Percentiles rank a stretch among this genome's conserved stretches.
Conservation (phyloP, 2,113 vertebrate species). For the Poecile atricapillus region DNA sequence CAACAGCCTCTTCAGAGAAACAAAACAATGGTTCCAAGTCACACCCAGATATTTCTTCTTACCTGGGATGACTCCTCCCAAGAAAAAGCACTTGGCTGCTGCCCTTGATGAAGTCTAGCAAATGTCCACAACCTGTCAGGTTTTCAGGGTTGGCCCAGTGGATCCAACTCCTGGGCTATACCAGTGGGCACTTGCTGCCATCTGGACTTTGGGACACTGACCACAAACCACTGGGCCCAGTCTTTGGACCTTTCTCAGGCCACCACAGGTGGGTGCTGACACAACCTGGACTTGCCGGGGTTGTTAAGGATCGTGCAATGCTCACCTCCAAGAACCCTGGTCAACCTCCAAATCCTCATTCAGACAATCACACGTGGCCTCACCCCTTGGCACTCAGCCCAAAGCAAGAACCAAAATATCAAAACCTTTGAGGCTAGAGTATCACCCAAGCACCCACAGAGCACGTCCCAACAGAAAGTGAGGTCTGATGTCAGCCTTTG, state of each 20-base stretch:
- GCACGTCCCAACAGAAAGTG: neutral
- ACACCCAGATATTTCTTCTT: neutral
- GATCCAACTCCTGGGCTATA: neutral
- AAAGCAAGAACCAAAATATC: neutral
- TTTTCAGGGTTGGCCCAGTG: neutral
- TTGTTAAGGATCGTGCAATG: neutral
- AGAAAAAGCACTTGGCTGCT: neutral
- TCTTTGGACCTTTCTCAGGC: neutral
- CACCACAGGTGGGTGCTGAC: rapidly evolving
- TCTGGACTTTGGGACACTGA: neutral
- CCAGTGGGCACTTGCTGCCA: too few species aligned
- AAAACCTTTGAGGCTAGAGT: neutral
- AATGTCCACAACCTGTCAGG: neutral
- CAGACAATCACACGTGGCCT: neutral
- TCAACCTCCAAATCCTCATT: neutral
- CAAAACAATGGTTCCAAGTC: neutral
- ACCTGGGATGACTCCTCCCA: neutral
- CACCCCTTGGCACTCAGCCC: neutral
- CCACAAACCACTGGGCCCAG: rapidly evolving
- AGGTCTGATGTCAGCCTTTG: neutral
- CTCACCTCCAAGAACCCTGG: neutral
- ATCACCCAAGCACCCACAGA: neutral
- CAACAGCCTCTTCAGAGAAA: neutral
- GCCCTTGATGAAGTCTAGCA: neutral
- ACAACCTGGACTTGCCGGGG: rapidly evolving